These are phyloP conservation scores for Gymnorhina tibicen DNA, from an alignment of 2,113 vertebrate genomes.

Conservation along the genomic window DNA sequence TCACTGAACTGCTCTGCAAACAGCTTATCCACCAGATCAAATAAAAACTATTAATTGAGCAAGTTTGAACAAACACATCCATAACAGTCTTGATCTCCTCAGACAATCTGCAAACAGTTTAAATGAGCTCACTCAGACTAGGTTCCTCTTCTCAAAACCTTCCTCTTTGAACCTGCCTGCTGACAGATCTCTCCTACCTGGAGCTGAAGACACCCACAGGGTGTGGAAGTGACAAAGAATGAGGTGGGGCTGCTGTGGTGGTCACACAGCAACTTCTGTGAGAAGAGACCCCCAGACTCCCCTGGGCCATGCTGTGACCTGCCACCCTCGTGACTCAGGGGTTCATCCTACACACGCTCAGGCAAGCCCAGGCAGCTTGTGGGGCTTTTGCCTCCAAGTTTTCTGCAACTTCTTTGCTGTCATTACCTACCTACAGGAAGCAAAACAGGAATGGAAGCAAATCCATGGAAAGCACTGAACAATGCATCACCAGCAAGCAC, in stretches of 20 bases:
- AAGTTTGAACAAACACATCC: constrained; percentile 61
- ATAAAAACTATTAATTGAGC: constrained; percentile 64
- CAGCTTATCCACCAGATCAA: constrained; percentile 57
- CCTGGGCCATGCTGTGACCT: not conserved
- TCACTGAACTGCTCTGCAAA: constrained; percentile 45
- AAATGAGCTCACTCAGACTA: constrained; percentile 30
- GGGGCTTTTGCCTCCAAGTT: not conserved
- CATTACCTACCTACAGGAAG: not conserved
- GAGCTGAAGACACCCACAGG: not conserved
- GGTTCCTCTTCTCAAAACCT: not conserved
- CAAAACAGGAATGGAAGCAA: not conserved
- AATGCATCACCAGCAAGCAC: not conserved
- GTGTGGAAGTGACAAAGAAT: not conserved
- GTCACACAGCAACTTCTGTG: rapidly evolving
- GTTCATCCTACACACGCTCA: not conserved
- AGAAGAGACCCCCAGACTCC: not conserved
- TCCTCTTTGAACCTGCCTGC: constrained; percentile 9
- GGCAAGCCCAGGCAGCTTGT: not conserved
- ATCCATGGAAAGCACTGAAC: not conserved
- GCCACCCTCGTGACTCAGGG: not conserved
- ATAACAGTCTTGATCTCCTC: constrained; percentile 50
- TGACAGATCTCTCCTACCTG: not conserved
- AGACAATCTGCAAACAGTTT: constrained; percentile 55
- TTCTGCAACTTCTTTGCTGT: not conserved
- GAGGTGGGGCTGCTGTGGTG: not conserved